Evolutionary conservation across 2,113 vertebrate genomes (phyloP), one percentile per base, ranked within the genome.

Genomic region (Xyliphius kryptos): DNA sequence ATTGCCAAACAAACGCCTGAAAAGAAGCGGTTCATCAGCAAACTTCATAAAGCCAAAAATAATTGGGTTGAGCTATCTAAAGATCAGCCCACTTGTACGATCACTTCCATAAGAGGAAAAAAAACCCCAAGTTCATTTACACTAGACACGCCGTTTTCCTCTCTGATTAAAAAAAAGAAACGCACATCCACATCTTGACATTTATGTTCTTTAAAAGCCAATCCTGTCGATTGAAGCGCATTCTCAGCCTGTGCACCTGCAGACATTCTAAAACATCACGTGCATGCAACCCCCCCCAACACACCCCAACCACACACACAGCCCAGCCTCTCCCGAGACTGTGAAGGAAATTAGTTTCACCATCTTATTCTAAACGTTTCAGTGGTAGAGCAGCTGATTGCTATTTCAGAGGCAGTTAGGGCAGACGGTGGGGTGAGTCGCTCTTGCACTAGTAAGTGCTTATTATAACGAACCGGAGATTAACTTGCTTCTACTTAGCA

Each of bases 381-480:
- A 66, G 54, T 62, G 48, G 38, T 47, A 36, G 46, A 70, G 63
- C 14, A 15, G 57, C 55, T 68, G 72, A 77, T 72, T 72, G 65
- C 55, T 64, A 40, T 71, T 73, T 68, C 68, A 62, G 54, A 68
- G 44, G 56, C 58, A 66, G 49, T 68, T 32, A 8, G n/a, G 17
- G 38, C 32, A 32, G 26, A 32, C 26, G 51, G 55, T 26, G 51
- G 37, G 36, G 51, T 56, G 43, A 22, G 44, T 36, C 26, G 16
- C 53, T 67, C 47, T 20, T 53, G 36, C 58, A 22, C 58, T 61
- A 46, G 38, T 38, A 32, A 41, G 51, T 61, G 66, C 53, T 70
- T 70, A 74, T 72, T 70, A 71, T 56, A 70, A 63, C 56, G 56
- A 75, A 62, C 59, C 61, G 16, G 43, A 63, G 72, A 71, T 75